Evolutionary conservation across 2,113 vertebrate genomes (phyloP).

Genomic region (Propithecus coquereli): DNA sequence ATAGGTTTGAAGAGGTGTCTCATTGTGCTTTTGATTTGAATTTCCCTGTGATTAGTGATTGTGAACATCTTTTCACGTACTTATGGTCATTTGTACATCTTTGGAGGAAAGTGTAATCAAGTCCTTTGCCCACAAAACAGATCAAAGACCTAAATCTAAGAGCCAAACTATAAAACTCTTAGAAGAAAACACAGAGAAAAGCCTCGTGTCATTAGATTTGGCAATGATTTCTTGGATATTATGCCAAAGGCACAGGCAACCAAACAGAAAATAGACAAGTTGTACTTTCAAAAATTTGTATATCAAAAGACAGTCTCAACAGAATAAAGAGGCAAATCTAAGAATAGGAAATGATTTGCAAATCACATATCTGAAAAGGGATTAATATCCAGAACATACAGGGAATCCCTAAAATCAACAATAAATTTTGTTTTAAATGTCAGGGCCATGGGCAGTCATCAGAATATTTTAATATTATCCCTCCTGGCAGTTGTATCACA

Average conservation of each 20-base stretch:
- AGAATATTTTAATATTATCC: not conserved
- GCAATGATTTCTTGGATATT: not conserved
- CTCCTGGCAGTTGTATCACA: not conserved
- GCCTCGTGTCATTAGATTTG: not conserved
- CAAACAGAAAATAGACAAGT: not conserved
- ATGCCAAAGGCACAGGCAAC: not conserved
- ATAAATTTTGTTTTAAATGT: not conserved
- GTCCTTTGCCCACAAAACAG: not conserved
- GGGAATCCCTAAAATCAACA: not conserved
- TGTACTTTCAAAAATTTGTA: not conserved
- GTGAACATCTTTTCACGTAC: not conserved
- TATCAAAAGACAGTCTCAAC: not conserved
- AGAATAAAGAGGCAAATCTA: not conserved
- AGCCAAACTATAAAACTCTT: not conserved
- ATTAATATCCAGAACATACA: not conserved
- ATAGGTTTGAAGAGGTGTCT: not conserved
- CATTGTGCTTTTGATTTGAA: not conserved
- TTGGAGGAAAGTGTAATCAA: not conserved
- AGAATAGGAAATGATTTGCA: not conserved
- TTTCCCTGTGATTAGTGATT: not conserved
- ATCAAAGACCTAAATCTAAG: not conserved
- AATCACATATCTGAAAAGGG: not conserved
- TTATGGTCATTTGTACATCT: not conserved
- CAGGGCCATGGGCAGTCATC: not conserved
- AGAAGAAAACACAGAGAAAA: not conserved